Evolutionary conservation across 2,797 vertebrate genomes (phyloP).

Genomic region (Crypturellus tataupa): DNA sequence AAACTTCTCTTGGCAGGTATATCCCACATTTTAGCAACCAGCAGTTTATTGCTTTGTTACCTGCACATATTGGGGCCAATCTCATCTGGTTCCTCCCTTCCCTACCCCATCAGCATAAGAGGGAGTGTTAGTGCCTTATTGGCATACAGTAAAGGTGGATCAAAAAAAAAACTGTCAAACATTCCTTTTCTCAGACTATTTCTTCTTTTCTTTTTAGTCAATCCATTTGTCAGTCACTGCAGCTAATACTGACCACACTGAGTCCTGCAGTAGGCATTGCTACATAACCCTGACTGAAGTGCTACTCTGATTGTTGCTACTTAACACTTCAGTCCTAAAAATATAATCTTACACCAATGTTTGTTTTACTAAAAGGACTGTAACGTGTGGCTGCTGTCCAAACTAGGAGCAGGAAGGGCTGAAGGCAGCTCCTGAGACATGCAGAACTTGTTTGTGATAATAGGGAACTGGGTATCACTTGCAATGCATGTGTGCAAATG

Average conservation of each 20-base stretch:
- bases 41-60: background rate
- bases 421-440: background rate
- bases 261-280: background rate
- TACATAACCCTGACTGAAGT: background rate
- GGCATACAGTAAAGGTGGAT: background rate
- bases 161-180: background rate
- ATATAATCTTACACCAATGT: background rate
- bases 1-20: background rate
- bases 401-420: background rate
- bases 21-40: background rate
- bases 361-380: background rate
- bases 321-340: background rate
- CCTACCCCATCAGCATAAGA: background rate
- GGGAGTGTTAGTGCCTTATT: background rate
- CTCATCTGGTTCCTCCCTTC: background rate
- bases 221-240: background rate
- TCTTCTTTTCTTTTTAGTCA: background rate
- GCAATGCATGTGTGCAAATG: background rate
- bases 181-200: background rate
- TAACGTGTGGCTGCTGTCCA: background rate
- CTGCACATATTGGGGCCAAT: rapidly evolving
- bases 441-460: background rate
- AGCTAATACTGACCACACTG: background rate
- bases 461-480: background rate
- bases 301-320: background rate